Conservation (phyloP, 2,113 vertebrate genomes). For the Perccottus glenii region DNA sequence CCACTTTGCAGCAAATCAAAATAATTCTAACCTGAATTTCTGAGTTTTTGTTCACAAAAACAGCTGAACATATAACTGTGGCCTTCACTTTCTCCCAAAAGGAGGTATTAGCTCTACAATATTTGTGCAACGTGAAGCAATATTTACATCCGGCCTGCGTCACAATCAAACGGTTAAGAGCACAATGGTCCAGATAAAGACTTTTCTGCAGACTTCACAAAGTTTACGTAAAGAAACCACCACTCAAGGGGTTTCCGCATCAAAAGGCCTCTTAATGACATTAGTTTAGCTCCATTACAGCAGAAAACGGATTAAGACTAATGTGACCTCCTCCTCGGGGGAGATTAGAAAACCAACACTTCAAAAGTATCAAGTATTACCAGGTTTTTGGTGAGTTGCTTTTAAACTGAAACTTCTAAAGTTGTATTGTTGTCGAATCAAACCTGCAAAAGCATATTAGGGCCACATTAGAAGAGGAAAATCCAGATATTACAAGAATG, state of each 20-base stretch:
- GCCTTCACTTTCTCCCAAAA: too few relatives aligned
- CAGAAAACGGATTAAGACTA: constrained; percentile 51
- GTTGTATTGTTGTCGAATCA: too few relatives aligned
- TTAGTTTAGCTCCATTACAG: constrained; percentile 69
- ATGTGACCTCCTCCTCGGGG: constrained; percentile 59
- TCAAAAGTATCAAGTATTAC: constrained; percentile 66
- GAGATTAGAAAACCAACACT: constrained; percentile 52
- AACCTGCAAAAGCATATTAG: too few relatives aligned
- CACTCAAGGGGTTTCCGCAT: too few relatives aligned
- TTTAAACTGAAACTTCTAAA: neutral
- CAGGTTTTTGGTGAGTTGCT: constrained; percentile 68
- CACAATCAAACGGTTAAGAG: constrained; percentile 28
- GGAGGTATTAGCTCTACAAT: constrained; percentile 33
- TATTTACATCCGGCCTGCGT: constrained; percentile 40
- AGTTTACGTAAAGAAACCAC: constrained; percentile 59
- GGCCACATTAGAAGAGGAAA: too few relatives aligned
- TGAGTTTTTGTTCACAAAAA: too few relatives aligned
- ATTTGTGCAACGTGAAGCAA: constrained; percentile 23
- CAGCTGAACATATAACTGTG: too few relatives aligned
- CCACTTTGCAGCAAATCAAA: too few relatives aligned
- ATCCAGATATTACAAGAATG: too few relatives aligned
- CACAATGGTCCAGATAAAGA: constrained; percentile 25
- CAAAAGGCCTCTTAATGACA: constrained; percentile 79
- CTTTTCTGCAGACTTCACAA: constrained; percentile 22
- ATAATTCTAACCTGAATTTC: too few relatives aligned